Evolutionary conservation across 2,888 invertebrate species (phyloP), one percentile per base, ranked within the genome.

Genomic region (Ectropis crepuscularia): DNA sequence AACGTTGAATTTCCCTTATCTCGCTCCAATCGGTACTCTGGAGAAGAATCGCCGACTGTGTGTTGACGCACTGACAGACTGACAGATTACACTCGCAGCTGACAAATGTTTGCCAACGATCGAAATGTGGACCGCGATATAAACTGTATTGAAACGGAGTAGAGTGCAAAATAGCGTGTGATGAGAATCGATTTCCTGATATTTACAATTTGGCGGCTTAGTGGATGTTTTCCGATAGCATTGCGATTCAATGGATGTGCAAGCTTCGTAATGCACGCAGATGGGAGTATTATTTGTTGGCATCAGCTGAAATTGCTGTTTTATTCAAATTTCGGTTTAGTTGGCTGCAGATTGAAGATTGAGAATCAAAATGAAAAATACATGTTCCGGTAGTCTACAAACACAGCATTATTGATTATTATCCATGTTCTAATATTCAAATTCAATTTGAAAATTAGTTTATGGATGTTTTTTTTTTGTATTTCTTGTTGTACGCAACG

Each of bases 11-110:
- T 85, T 83, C 76, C 82, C 82, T 87, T 88, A 88, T 88, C 88
- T 82, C 71, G 75, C 82, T 86, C 88, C 89, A 87, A 87, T 88
- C 88, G 85, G 83, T 77, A 83, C 84, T 82, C 82, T 80, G 81
- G 81, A 83, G 86, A 86, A 85, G 83, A 85, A 87, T 86, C 83
- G 79, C 81, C 82, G 85, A 82, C 81, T 82, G 73, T 81, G 83
- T 83, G 85, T 83, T 80, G 82, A 87, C 85, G 82, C 78, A 83
- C 80, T 80, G 85, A 86, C 86, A 86, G 88, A 84, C 85, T 85
- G 84, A 85, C 85, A 79, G 86, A 88, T 88, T 86, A 87, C 85
- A 77, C 79, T 79, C 80, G 65, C 77, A 77, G 39, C 79, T 82
- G 83, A 86, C 84, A 85, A 88, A 88, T 85, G 86, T 79, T 85